Conservation (phyloP, 2,113 vertebrate genomes). For the Picathartes gymnocephalus region DNA sequence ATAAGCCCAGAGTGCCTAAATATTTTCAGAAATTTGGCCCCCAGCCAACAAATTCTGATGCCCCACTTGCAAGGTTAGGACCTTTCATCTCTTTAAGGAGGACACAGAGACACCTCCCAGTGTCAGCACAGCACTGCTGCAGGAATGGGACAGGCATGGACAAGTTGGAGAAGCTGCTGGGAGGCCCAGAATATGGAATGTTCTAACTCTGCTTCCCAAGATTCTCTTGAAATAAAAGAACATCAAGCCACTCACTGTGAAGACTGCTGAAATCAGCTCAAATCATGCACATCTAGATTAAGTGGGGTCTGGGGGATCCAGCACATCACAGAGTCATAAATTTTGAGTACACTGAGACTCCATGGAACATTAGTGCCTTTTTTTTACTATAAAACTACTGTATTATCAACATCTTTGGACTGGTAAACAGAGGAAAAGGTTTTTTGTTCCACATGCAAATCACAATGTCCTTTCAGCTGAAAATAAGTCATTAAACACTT, state of each 20-base stretch:
- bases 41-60: background rate
- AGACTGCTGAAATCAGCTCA: background rate
- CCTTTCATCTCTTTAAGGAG: background rate
- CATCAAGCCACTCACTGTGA: background rate
- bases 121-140: rapidly evolving
- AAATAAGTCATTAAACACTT: background rate
- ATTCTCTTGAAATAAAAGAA: background rate
- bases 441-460: background rate
- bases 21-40: background rate
- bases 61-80: background rate
- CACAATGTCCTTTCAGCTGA: background rate
- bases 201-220: background rate
- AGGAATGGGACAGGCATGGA: background rate
- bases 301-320: background rate
- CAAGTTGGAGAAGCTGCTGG: background rate
- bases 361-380: background rate
- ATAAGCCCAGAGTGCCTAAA: background rate
- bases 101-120: background rate
- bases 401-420: background rate
- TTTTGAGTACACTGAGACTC: background rate
- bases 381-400: background rate
- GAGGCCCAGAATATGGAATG: background rate
- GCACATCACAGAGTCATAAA: background rate
- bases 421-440: background rate
- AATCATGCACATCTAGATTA: background rate